Conservation (phyloP, 1,140 invertebrate species). For the Radopholus similis region DNA sequence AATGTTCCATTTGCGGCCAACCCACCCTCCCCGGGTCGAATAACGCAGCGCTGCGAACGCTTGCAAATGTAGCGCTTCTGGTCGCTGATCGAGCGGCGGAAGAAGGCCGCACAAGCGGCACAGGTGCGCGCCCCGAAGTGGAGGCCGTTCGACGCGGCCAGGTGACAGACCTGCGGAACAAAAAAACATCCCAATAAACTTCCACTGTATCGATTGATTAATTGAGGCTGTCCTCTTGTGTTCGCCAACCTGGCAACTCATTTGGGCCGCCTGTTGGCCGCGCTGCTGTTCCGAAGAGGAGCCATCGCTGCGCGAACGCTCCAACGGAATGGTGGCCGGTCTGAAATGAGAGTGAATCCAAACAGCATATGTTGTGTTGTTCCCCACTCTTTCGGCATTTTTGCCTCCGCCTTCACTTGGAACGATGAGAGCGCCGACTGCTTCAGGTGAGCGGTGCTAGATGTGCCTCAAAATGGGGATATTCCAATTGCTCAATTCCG, state of each 20-base stretch:
- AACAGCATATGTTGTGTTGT: background rate
- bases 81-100: slow-evolving; percentile 41
- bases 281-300: slow-evolving; percentile 2
- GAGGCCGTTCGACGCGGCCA: slow-evolving; percentile 35
- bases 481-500: too few relatives aligned
- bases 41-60: slow-evolving; percentile 32
- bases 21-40: slow-evolving; percentile 20
- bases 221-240: too few relatives aligned
- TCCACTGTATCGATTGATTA: too few relatives aligned
- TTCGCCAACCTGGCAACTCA: slow-evolving; percentile 19
- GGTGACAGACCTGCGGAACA: slow-evolving; percentile 29
- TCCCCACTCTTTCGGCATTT: slow-evolving; percentile 13
- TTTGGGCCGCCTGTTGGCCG: slow-evolving; percentile 12
- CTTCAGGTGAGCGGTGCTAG: background rate
- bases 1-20: background rate
- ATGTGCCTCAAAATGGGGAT: background rate
- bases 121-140: slow-evolving; percentile 36
- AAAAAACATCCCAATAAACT: too few relatives aligned
- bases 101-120: slow-evolving; percentile 38
- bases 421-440: too few relatives aligned
- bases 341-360: background rate
- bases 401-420: background rate
- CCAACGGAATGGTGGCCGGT: slow-evolving; percentile 8
- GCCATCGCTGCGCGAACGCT: background rate
- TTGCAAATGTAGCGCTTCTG: slow-evolving; percentile 37